Evolutionary conservation across 1,140 invertebrate genomes (phyloP).

Genomic region (Ostrea edulis): DNA sequence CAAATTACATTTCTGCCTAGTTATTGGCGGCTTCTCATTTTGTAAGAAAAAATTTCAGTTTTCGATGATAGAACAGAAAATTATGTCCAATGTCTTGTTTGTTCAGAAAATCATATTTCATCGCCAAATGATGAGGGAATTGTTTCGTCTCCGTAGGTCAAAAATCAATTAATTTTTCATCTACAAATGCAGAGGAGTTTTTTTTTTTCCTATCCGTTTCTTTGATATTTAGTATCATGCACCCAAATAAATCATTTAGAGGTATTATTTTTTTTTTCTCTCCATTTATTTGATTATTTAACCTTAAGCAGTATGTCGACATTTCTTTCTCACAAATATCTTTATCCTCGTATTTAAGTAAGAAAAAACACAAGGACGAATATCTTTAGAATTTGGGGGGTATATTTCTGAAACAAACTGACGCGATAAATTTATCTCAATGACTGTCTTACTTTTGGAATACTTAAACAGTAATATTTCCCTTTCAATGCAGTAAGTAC

Average conservation of each 20-base stretch:
- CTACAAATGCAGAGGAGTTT: neutral
- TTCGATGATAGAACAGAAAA: slow-evolving; percentile 15
- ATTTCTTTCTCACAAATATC: neutral
- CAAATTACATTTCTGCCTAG: neutral
- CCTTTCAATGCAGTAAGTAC: neutral
- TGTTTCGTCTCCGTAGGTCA: neutral
- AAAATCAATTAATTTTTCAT: slow-evolving; percentile 36
- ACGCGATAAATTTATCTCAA: too few relatives aligned
- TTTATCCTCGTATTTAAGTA: too few relatives aligned
- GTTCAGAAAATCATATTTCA: slow-evolving; percentile 33
- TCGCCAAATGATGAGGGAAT: neutral
- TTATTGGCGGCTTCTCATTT: slow-evolving; percentile 25
- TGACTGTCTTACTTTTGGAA: too few relatives aligned
- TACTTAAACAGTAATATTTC: neutral
- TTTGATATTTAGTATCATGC: neutral
- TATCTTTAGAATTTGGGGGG: too few relatives aligned
- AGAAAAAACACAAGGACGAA: too few relatives aligned
- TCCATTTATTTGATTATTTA: neutral
- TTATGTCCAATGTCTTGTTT: slow-evolving; percentile 19
- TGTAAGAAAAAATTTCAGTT: slow-evolving; percentile 31
- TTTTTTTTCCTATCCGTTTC: neutral
- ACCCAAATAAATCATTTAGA: neutral
- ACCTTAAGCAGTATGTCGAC: neutral
- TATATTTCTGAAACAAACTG: too few relatives aligned
- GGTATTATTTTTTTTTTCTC: neutral